Conservation (phyloP, 2,113 vertebrate species). For the Alligator mississippiensis region DNA sequence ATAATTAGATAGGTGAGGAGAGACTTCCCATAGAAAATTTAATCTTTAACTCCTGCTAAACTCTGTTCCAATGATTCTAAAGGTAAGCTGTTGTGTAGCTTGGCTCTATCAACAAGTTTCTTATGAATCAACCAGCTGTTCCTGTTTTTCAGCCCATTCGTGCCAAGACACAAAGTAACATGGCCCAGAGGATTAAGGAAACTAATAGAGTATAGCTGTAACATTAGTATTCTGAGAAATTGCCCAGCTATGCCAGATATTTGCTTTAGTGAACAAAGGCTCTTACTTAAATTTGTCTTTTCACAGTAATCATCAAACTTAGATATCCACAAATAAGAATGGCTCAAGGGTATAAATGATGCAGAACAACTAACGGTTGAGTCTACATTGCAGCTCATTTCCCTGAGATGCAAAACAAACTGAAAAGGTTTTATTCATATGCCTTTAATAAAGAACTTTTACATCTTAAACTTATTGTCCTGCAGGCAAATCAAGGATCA, state of each 20-base stretch:
- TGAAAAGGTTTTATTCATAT: constrained; percentile 4
- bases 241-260: constrained; percentile 18
- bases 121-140: constrained; percentile 49
- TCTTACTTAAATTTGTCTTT: not conserved
- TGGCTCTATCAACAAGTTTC: not conserved
- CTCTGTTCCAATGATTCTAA: not conserved
- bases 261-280: constrained; percentile 41
- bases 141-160: not conserved
- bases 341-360: not conserved
- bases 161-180: constrained; percentile 1
- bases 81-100: not conserved
- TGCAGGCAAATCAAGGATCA: constrained; percentile 1
- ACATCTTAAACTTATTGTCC: not conserved
- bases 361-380: not conserved
- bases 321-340: constrained; percentile 23
- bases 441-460: constrained; percentile 39
- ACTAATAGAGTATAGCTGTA: constrained; percentile 29
- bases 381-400: constrained; percentile 28
- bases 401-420: constrained; percentile 23
- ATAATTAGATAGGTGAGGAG: not conserved
- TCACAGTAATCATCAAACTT: not conserved
- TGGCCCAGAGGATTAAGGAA: constrained; percentile 38
- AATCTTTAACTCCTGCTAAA: not conserved
- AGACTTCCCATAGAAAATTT: not conserved
- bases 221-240: constrained; percentile 35